These are phyloP conservation scores for Ernsta delagoae DNA, from an alignment of 2,888 invertebrate genomes.

Conservation along the genomic window DNA sequence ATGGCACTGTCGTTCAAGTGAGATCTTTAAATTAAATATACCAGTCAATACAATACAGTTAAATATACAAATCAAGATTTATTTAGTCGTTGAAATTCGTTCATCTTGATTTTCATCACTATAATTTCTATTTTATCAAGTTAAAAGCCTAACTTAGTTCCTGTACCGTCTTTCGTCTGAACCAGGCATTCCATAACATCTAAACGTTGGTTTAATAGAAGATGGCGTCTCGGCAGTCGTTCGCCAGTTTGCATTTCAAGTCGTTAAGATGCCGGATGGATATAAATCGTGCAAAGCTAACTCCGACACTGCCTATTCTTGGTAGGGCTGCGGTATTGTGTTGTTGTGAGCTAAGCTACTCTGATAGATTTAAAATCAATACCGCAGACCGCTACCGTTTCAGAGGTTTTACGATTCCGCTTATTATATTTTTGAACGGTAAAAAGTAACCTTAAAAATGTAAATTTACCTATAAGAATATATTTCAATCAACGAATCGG, in stretches of 20 bases:
- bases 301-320: constrained; percentile 14
- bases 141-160: too few relatives aligned
- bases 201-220: background rate
- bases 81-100: background rate
- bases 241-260: constrained; percentile 1
- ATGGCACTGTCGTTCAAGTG: too few relatives aligned
- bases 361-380: constrained; percentile 3
- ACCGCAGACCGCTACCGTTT: background rate
- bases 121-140: background rate
- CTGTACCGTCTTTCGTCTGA: background rate
- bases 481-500: too few relatives aligned
- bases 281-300: constrained; percentile 29
- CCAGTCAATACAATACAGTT: too few relatives aligned
- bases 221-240: background rate
- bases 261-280: constrained; percentile 23
- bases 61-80: too few relatives aligned
- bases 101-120: background rate
- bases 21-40: too few relatives aligned
- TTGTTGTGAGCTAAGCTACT: background rate
- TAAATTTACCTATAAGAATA: too few relatives aligned
- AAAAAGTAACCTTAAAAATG: too few relatives aligned
- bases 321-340: constrained; percentile 16
- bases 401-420: background rate
- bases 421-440: background rate
- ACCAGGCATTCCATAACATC: background rate